These are phyloP conservation scores for Dendrocincla tyrannina DNA, from an alignment of 2,797 vertebrate genomes.

Conservation along the genomic window DNA sequence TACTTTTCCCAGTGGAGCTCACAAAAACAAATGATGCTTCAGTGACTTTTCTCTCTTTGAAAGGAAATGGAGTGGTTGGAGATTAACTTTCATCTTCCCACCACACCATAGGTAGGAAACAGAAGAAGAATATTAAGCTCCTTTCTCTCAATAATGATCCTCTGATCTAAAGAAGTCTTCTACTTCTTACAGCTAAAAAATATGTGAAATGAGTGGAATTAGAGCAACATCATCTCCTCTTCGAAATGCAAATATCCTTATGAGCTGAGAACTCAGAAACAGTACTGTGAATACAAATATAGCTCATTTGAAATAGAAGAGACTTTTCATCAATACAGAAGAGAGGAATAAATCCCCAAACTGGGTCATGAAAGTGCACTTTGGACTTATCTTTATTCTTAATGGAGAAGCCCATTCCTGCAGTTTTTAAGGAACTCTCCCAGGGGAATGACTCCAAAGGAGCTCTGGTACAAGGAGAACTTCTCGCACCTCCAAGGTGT, in stretches of 20 bases:
- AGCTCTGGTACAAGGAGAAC: background rate
- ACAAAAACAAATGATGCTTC: background rate
- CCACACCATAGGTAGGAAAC: background rate
- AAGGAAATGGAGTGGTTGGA: background rate
- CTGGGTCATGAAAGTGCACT: background rate
- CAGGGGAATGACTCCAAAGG: background rate
- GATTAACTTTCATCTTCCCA: background rate
- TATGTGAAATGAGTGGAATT: background rate
- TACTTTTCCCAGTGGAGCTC: background rate
- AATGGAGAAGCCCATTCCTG: background rate
- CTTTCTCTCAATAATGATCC: background rate
- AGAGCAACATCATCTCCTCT: constrained; percentile 12
- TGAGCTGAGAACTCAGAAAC: background rate
- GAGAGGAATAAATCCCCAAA: background rate
- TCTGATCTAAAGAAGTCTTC: background rate
- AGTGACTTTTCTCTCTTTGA: background rate
- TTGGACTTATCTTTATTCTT: background rate
- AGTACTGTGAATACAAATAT: background rate
- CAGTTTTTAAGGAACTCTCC: background rate
- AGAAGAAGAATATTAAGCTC: background rate
- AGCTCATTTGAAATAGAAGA: background rate
- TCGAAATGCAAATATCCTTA: constrained; percentile 3
- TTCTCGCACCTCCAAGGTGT: background rate
- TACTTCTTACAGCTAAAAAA: background rate
- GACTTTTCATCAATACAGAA: background rate